Percentiles rank a stretch among this genome's conserved stretches.
These are phyloP conservation scores for Brachymystax lenok DNA, from an alignment of 2,797 vertebrate genomes.

Conservation along the genomic window DNA sequence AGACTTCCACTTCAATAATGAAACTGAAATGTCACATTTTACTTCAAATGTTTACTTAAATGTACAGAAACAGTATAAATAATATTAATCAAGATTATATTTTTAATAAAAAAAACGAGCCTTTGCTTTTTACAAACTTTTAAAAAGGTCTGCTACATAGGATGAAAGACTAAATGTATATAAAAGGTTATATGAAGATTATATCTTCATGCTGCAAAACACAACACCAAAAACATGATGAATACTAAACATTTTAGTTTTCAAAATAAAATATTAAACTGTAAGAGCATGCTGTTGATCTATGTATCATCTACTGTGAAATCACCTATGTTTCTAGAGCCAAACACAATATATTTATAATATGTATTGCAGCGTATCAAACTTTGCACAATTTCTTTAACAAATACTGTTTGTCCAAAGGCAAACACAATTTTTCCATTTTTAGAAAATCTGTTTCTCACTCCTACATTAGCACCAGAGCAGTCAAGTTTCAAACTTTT, in stretches of 20 bases:
- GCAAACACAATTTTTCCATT: not conserved
- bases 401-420: not conserved
- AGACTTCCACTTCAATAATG: not conserved
- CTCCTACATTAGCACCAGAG: not conserved
- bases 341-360: not conserved
- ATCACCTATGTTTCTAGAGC: not conserved
- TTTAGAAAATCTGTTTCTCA: not conserved
- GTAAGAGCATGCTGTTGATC: slow-evolving; percentile 1
- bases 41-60: not conserved
- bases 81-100: not conserved
- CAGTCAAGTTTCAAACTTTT: not conserved
- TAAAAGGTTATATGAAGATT: not conserved
- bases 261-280: not conserved
- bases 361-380: not conserved
- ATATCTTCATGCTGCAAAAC: not conserved
- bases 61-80: slow-evolving; percentile 3
- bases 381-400: not conserved
- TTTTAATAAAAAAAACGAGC: not conserved
- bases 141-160: not conserved
- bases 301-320: slow-evolving; percentile 4
- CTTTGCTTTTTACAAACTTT: not conserved
- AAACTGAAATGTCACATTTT: not conserved
- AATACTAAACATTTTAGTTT: not conserved
- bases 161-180: not conserved
- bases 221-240: not conserved